These are phyloP conservation scores for Eulemur macaco DNA, from an alignment of 2,113 vertebrate species.

Conservation along the genomic window DNA sequence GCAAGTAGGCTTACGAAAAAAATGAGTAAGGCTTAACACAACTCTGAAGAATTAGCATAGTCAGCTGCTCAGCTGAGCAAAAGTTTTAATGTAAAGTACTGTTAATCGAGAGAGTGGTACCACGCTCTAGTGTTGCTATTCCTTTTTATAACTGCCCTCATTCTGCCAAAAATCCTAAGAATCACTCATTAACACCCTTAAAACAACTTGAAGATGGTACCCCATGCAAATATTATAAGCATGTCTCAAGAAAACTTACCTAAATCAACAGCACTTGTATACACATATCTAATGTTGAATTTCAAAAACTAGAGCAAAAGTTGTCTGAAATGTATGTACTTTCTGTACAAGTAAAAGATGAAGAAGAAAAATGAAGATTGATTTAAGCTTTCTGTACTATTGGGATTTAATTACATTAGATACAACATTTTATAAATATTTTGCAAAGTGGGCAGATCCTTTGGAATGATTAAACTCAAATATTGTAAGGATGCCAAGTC, in stretches of 20 bases:
- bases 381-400: slow-evolving; percentile 61
- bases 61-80: slow-evolving; percentile 57
- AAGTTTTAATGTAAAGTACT: slow-evolving; percentile 58
- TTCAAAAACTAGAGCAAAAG: slow-evolving; percentile 51
- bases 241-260: slow-evolving; percentile 44
- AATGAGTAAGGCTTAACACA: slow-evolving; percentile 34
- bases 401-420: slow-evolving; percentile 72
- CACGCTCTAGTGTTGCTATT: not conserved
- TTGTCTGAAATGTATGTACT: slow-evolving; percentile 31
- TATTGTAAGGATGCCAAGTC: slow-evolving; percentile 44
- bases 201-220: not conserved
- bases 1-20: slow-evolving; percentile 25
- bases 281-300: slow-evolving; percentile 23
- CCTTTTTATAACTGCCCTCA: slow-evolving; percentile 68
- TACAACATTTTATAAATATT: slow-evolving; percentile 73
- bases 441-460: slow-evolving; percentile 18
- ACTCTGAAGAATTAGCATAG: slow-evolving; percentile 51
- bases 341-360: slow-evolving; percentile 21
- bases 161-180: slow-evolving; percentile 63
- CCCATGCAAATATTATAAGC: slow-evolving; percentile 12
- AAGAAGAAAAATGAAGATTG: slow-evolving; percentile 48
- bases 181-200: slow-evolving; percentile 68
- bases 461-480: slow-evolving; percentile 45
- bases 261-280: slow-evolving; percentile 11
- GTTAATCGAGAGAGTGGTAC: slow-evolving; percentile 30